Evolutionary conservation across 2,888 invertebrate genomes (phyloP).

Genomic region (Julus scandinavius): DNA sequence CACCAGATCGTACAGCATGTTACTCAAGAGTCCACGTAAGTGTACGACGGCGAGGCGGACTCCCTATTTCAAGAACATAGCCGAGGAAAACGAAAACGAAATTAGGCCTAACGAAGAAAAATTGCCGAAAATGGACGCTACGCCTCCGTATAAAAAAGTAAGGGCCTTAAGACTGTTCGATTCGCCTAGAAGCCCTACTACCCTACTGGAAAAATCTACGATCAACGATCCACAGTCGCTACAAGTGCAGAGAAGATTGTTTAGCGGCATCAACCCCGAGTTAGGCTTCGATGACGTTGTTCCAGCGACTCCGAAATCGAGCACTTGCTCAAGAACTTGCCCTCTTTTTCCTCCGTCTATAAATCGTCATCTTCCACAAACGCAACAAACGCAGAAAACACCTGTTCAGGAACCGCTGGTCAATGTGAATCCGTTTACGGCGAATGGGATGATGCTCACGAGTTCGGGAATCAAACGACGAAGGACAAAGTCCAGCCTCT

Average conservation of each 20-base stretch:
- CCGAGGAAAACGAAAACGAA: neutral
- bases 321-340: too few relatives aligned
- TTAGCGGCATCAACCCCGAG: neutral
- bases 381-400: slow-evolving; percentile 59
- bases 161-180: slow-evolving; percentile 78
- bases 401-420: slow-evolving; percentile 66
- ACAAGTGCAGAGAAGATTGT: neutral
- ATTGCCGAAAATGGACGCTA: neutral
- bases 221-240: neutral
- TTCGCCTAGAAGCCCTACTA: slow-evolving; percentile 87
- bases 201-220: slow-evolving; percentile 75
- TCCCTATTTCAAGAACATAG: slow-evolving; percentile 15
- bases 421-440: slow-evolving; percentile 83
- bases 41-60: neutral
- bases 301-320: too few relatives aligned
- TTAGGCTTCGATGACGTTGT: too few relatives aligned
- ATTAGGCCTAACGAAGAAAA: neutral
- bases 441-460: slow-evolving; percentile 71
- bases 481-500: slow-evolving; percentile 68
- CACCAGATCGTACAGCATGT: neutral
- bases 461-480: slow-evolving; percentile 75
- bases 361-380: slow-evolving; percentile 61
- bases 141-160: slow-evolving; percentile 73
- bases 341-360: too few relatives aligned
- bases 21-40: slow-evolving; percentile 36